A percentile compares a stretch with the other conserved stretches of the same genome.
phyloP scores from a whole-genome alignment of 23 tunicate genomes.

The Diplosoma virens region DNA sequence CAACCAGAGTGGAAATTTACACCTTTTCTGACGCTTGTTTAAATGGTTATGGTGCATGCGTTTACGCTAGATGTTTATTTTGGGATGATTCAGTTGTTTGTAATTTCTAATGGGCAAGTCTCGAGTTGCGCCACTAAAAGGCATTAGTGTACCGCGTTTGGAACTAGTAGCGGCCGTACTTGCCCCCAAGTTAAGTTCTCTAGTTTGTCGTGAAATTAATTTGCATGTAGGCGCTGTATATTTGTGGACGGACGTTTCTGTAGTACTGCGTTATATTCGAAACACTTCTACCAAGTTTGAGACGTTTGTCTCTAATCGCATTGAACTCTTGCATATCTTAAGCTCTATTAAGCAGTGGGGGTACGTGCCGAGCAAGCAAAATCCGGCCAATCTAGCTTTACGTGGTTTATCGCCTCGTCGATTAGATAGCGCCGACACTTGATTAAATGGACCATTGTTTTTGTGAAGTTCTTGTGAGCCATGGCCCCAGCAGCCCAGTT shows the following conservation, averaged over 20 bases:
- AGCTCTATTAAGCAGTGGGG: neutral
- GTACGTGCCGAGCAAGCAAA: neutral
- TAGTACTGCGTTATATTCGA: conserved; percentile 12
- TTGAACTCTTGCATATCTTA: neutral
- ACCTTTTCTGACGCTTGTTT: conserved; percentile 6
- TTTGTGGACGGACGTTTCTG: conserved; percentile 12
- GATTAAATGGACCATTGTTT: neutral
- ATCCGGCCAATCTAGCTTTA: neutral
- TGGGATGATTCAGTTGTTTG: neutral
- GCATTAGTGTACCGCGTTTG: conserved; percentile 4
- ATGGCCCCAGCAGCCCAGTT: neutral
- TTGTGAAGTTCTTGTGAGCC: neutral
- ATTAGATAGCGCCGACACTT: neutral
- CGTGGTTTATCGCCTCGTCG: neutral
- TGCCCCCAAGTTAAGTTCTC: neutral
- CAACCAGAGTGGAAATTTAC: neutral
- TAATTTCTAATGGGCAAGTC: conserved; percentile 19
- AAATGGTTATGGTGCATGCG: neutral
- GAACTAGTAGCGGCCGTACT: conserved; percentile 30
- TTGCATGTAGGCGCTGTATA: neutral
- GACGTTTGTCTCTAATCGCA: conserved; percentile 23
- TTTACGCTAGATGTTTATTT: neutral
- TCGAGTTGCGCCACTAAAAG: conserved; percentile 11
- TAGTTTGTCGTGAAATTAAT: neutral
- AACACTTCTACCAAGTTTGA: conserved; percentile 13